Conservation (phyloP, 2,113 vertebrate species). For the Atractosteus spatula region DNA sequence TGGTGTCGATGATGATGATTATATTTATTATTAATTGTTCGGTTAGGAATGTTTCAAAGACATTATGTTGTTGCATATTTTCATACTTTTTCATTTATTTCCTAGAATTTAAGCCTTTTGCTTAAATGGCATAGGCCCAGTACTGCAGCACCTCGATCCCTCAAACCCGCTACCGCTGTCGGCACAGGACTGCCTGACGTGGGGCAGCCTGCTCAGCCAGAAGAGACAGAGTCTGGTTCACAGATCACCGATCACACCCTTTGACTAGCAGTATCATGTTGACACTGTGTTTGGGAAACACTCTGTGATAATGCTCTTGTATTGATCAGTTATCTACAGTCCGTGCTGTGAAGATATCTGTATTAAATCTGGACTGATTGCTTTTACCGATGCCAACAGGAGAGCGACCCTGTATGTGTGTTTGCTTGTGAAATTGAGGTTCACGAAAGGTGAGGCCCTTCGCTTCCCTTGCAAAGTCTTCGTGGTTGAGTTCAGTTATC, state of each 20-base stretch:
- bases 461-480: slow-evolving; percentile 61
- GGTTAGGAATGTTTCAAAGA: no score
- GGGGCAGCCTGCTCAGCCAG: neutral
- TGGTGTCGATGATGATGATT: slow-evolving; percentile 25
- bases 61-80: no score
- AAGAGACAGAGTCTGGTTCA: slow-evolving; percentile 18
- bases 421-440: slow-evolving; percentile 41
- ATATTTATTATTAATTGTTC: slow-evolving; percentile 36
- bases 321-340: slow-evolving; percentile 62
- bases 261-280: slow-evolving; percentile 41
- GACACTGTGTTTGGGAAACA: slow-evolving; percentile 59
- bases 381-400: slow-evolving; percentile 27
- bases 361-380: slow-evolving; percentile 53
- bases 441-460: slow-evolving; percentile 59
- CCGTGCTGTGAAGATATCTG: slow-evolving; percentile 47
- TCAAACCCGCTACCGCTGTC: slow-evolving; percentile 23
- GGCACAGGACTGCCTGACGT: slow-evolving; percentile 16
- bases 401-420: slow-evolving; percentile 23
- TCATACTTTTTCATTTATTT: no score
- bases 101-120: no score
- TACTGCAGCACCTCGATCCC: slow-evolving; percentile 5
- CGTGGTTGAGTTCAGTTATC: slow-evolving; percentile 71
- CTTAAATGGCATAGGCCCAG: slow-evolving; percentile 31
- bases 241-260: slow-evolving; percentile 41
- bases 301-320: slow-evolving; percentile 58